Evolutionary conservation across 2,888 invertebrate genomes (phyloP).

Genomic region (Lochmaea capreae): DNA sequence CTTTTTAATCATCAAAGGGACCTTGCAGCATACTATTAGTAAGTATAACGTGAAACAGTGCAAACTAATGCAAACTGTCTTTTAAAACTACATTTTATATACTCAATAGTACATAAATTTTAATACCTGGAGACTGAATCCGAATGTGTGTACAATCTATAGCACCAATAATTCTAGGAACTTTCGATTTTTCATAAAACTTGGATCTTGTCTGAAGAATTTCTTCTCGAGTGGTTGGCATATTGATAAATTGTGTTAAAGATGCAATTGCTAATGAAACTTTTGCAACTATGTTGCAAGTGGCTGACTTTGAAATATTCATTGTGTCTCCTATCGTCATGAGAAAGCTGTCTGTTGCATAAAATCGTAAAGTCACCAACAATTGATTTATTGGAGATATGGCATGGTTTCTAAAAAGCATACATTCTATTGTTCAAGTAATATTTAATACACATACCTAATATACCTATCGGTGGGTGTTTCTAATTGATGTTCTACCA

Average conservation of each 20-base stretch:
- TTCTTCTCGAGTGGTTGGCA: constrained; percentile 22
- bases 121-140: constrained; percentile 33
- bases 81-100: neutral
- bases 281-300: no score
- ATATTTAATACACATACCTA: constrained; percentile 2
- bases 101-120: constrained; percentile 49
- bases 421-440: neutral
- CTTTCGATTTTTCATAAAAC: neutral
- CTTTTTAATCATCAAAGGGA: no score
- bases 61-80: no score
- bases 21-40: no score
- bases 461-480: neutral
- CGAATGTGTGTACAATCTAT: constrained; percentile 44
- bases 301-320: neutral
- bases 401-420: constrained; percentile 29
- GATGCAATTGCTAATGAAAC: no score
- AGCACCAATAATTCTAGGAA: constrained; percentile 5
- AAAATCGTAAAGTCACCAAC: constrained; percentile 22
- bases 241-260: constrained; percentile 11
- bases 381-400: constrained; percentile 20
- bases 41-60: no score
- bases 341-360: constrained; percentile 22
- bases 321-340: constrained; percentile 7
- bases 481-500: no score
- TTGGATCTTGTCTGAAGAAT: neutral